Evolutionary conservation across 2,113 vertebrate genomes (phyloP), one percentile per base, ranked within the genome.

Genomic region (Oncorhynchus mykiss): DNA sequence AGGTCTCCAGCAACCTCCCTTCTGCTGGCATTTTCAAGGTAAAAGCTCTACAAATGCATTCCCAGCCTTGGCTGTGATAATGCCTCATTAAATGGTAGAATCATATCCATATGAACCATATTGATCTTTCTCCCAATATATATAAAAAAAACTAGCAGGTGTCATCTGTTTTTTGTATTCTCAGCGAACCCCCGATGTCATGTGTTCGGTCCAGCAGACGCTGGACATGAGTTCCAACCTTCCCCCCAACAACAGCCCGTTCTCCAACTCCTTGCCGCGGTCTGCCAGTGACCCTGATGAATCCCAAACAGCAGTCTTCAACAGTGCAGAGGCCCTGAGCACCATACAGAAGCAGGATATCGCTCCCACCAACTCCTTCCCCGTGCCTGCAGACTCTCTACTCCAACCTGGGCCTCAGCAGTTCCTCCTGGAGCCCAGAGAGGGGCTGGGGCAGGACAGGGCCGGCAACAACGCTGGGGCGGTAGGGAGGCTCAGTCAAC

Each of bases 291-390:
- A 98, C 74, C 92, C 84, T n/a, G 97, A 98, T 83, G 94, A 93
- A 84, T 90, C 94, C 82, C 93, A 94, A 81, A 75, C 93, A 2
- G 90, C 95, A 74, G 91, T 94, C 77, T 99, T 94, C 86, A 90
- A 88, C 79, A 91, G 88, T 68, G 78, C 94, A 69, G 97, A 99
- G 82, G 77, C 91, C 4, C 90, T 98, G 78, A 93, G 91, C 80
- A 94, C 95, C 6, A 96, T 99, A 82, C 96, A 98, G 62, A 93
- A 96, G 0, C 96, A 97, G 86, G 96, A 98, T 83, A 94, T 96
- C 34, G 90, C 95, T 65, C 92, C 93, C 49, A 78, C 92, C 12
- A 91, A 87, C 69, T 88, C 94, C 25, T 98, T 97, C 80, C 88
- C 95, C 4, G 93, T 95, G 69, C 89, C 96, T 67, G 82, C 91